Evolutionary conservation across 2,113 vertebrate species (phyloP), one percentile per base, ranked within the genome.

Genomic region (Mobula birostris): DNA sequence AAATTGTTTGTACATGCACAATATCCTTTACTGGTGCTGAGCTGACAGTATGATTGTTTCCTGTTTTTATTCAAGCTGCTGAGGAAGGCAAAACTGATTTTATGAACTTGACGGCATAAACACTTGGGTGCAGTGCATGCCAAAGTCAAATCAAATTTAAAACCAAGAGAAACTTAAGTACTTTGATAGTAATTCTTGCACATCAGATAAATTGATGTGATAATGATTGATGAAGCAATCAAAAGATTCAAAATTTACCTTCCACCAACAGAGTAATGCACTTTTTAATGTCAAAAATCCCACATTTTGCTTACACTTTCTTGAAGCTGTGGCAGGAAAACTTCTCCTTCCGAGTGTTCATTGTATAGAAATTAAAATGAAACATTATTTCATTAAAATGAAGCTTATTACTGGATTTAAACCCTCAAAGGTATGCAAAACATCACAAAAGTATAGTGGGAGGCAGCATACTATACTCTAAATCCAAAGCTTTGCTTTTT

Each of bases 1-100:
- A 94, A 98, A 98, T 96, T 99, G 98, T 94, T 98, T 98, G 0
- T 99, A 99, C 95, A 99, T 99, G 98, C 98, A 99, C 1, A 98
- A 99, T 99, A 99, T 99, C 98, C 98, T 99, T 98, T 94, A 56
- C 1, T 21, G 27, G 4, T 29, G 56, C 83, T 61, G 27, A 87
- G 29, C 27, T 29, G 58, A 63, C 1, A 58, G 58, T n/a, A 88
- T 7, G 63, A 32, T 61, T 32, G 58, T 14, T 29, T n/a, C 58
- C 29, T 12, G 58, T n/a, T 87, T 12, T 63, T 29, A 63, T n/a
- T 29, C 12, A 29, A 66, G 14, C 29, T 58, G 40, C 48, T 88
- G 5, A 7, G 56, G n/a, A 32, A 66, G 9, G 8, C 15, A 14
- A 5, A 15, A 27, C 7, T 24, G 9, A 29, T 29, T 24, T 63